Evolutionary conservation across 2,888 invertebrate species (phyloP), one percentile per base, ranked within the genome.

Genomic region (Tenthredo amoena): DNA sequence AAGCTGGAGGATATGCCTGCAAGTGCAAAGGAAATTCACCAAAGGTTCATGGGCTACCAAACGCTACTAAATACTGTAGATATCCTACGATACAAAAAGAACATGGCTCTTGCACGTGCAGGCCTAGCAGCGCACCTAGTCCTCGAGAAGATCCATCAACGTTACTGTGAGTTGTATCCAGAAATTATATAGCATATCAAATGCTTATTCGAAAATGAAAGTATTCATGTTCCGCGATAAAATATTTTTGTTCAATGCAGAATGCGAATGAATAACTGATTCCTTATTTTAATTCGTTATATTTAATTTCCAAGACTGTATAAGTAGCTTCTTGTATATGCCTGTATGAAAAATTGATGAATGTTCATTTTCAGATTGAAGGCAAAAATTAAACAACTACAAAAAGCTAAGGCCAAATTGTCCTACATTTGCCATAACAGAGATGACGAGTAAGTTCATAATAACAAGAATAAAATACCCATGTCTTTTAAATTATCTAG

Each of bases 81-180:
- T 50, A 71, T 68, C 86, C 81, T 68, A 84, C 71, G 81, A n/a
- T 62, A 21, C 87, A 87, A 55, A 88, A 71, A n/a, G 86, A 86
- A 10, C 85, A 85, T 65, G 84, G 74, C 15, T 21, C 76, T 71
- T 86, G 87, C 18, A 84, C 82, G 55, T 88, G 84, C 58, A 86
- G 87, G 85, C 87, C 87, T 34, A 89, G 86, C 68, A 89, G 89
- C 68, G 88, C 87, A 50, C 88, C 89, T 82, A 85, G 87, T 55
- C 85, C 87, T 26, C 86, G 87, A 55, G 87, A 88, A 43, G 87
- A 87, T 85, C 83, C 87, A 50, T 84, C 86, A n/a, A 87, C 87
- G 34, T 88, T 88, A 34, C 85, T 89, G 90, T 90, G 58, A 88
- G 89, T 88, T 62, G 74, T 34, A 37, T 18, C 26, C 15, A 58